A percentile compares a stretch with the other conserved stretches of the same genome.
These are phyloP conservation scores for Brachyistius frenatus DNA, from an alignment of 2,113 vertebrate species.

Conservation along the genomic window DNA sequence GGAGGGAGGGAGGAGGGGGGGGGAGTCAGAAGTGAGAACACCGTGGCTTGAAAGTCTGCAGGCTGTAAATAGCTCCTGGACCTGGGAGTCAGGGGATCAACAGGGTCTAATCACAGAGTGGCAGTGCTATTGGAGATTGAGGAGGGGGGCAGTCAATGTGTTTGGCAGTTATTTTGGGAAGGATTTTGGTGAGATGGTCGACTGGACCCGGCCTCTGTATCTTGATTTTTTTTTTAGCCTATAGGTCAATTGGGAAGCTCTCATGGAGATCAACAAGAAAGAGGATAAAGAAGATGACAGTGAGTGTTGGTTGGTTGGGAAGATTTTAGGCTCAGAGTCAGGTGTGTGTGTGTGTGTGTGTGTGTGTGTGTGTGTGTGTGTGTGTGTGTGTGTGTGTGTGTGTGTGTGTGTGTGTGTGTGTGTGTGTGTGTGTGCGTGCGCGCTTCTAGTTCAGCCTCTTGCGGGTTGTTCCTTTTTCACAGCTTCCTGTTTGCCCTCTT, in stretches of 20 bases:
- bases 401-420: slow-evolving; percentile 5
- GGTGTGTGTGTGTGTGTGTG: slow-evolving; percentile 16
- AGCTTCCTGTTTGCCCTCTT: not conserved
- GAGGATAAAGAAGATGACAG: slow-evolving; percentile 57
- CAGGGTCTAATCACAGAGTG: slow-evolving; percentile 22
- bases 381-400: slow-evolving; percentile 19
- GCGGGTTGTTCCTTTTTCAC: not conserved
- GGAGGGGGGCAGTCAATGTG: not conserved
- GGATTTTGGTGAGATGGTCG: slow-evolving; percentile 40
- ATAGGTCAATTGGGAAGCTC: slow-evolving; percentile 33
- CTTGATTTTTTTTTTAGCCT: slow-evolving; percentile 52
- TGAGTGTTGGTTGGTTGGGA: slow-evolving; percentile 57
- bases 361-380: slow-evolving; percentile 7
- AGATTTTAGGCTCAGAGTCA: slow-evolving; percentile 30
- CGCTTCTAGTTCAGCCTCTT: slow-evolving; percentile 9
- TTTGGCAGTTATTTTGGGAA: slow-evolving; percentile 39
- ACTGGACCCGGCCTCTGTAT: slow-evolving; percentile 45
- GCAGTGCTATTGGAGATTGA: slow-evolving; percentile 30
- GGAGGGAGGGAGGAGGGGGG: not conserved
- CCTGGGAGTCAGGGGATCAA: slow-evolving; percentile 49
- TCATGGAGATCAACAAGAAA: slow-evolving; percentile 55
- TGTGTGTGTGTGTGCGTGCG: slow-evolving; percentile 17
- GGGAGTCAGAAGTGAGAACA: slow-evolving; percentile 41
- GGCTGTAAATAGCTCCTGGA: slow-evolving; percentile 52
- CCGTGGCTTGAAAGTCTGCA: slow-evolving; percentile 17